A percentile compares a stretch with the other conserved stretches of the same genome.
These are phyloP conservation scores for Aradophagus sp. DNA, from an alignment of 1,140 invertebrate genomes.

Conservation along the genomic window DNA sequence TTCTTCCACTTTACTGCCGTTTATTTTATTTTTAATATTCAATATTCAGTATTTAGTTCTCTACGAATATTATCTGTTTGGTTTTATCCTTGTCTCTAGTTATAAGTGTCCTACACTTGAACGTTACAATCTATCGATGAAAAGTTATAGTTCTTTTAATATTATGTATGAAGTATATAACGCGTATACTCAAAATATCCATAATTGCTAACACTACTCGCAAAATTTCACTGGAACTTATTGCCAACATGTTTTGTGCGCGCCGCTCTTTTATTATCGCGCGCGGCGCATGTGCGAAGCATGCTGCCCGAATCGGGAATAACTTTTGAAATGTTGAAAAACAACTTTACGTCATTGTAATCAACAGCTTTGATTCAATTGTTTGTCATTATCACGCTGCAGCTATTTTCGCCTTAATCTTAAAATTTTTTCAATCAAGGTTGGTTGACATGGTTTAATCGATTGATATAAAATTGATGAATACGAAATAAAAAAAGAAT, in stretches of 20 bases:
- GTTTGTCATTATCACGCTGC: too few relatives aligned
- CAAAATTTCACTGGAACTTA: conserved; percentile 51
- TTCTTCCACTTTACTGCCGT: conserved; percentile 18
- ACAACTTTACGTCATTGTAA: conserved; percentile 9
- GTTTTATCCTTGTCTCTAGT: conserved; percentile 15
- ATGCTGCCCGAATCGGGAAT: conserved; percentile 19
- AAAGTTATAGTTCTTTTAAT: conserved; percentile 51
- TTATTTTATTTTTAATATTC: conserved; percentile 44
- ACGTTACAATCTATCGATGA: conserved; percentile 41
- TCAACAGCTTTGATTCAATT: too few relatives aligned
- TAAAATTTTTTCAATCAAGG: too few relatives aligned
- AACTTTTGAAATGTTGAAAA: conserved; percentile 17
- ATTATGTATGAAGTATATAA: conserved; percentile 50
- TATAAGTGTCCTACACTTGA: conserved; percentile 45
- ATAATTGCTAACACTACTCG: conserved; percentile 41
- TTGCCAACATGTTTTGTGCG: conserved; percentile 48
- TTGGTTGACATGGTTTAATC: too few relatives aligned
- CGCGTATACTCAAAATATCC: conserved; percentile 49
- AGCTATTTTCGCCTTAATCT: too few relatives aligned
- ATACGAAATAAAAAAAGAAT: too few relatives aligned
- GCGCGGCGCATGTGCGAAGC: conserved; percentile 28
- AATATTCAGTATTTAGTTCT: conserved; percentile 43
- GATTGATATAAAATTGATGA: too few relatives aligned
- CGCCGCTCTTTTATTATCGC: conserved; percentile 15
- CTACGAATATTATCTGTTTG: conserved; percentile 37